Evolutionary conservation across 2,888 invertebrate species (phyloP).

Genomic region (Cerceris ruficornis): DNA sequence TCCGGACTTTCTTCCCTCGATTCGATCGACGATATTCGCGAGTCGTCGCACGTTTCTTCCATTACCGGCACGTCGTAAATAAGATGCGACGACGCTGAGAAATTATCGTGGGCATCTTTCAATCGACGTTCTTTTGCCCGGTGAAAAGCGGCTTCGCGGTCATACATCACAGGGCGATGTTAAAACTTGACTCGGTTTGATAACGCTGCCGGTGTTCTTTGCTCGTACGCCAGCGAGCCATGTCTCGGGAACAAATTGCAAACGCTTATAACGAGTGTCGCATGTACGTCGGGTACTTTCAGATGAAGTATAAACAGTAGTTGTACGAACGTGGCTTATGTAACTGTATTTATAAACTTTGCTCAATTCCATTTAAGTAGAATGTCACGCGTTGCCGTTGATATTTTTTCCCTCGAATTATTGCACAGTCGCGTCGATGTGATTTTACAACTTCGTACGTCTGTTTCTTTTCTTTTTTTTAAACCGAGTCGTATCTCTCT

Average conservation of each 20-base stretch:
- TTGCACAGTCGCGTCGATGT: background rate
- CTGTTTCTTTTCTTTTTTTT: no score
- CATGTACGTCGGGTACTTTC: conserved; percentile 18
- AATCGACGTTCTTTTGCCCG: conserved; percentile 52
- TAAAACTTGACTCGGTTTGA: conserved; percentile 30
- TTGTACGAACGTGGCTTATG: background rate
- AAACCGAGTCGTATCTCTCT: no score
- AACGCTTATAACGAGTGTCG: conserved; percentile 34
- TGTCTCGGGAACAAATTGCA: conserved; percentile 39
- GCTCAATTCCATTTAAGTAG: no score
- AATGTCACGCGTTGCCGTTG: no score
- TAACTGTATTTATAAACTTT: background rate
- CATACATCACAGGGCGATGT: conserved; percentile 41
- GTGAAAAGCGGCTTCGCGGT: conserved; percentile 53
- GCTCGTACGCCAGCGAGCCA: background rate
- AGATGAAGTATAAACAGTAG: conserved; percentile 7
- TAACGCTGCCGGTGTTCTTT: conserved; percentile 26
- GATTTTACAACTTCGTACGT: no score
- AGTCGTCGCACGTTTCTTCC: conserved; percentile 75
- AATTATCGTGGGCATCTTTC: conserved; percentile 69
- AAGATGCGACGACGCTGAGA: conserved; percentile 68
- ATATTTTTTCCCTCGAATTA: background rate
- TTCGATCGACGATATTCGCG: conserved; percentile 71
- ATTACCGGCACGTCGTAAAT: conserved; percentile 74
- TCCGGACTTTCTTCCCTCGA: conserved; percentile 52